A percentile compares a stretch with the other conserved stretches of the same genome.
Conservation (phyloP, 2,113 vertebrate species). For the Pseudorhombus dupliciocellatus region DNA sequence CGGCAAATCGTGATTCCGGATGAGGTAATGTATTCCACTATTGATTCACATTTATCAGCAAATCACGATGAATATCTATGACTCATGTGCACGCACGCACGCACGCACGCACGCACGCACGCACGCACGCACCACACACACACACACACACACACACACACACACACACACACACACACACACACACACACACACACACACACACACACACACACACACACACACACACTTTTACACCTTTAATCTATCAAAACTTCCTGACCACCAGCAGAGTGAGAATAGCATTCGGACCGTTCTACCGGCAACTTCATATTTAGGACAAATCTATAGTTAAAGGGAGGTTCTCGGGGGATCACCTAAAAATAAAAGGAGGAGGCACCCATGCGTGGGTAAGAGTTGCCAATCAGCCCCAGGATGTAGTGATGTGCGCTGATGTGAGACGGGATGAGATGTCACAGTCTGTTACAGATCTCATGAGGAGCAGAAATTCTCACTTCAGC, state of each 20-base stretch:
- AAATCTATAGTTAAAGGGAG: constrained; percentile 13
- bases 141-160: too few species aligned
- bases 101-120: too few species aligned
- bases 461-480: constrained; percentile 21
- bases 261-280: constrained; percentile 2
- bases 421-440: constrained; percentile 21
- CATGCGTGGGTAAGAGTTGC: neutral
- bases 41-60: too few species aligned
- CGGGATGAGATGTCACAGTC: constrained; percentile 19
- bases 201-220: too few species aligned
- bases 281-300: neutral
- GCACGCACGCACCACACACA: too few species aligned
- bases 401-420: constrained; percentile 23
- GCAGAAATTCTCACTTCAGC: constrained; percentile 14
- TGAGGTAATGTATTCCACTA: too few species aligned
- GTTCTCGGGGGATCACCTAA: neutral
- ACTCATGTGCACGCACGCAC: too few species aligned
- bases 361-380: constrained; percentile 30
- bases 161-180: too few species aligned
- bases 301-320: constrained; percentile 8
- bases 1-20: too few species aligned
- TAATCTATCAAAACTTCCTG: neutral
- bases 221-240: too few species aligned
- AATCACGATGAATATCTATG: too few species aligned
- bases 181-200: too few species aligned